These are phyloP conservation scores for Stigmatopora nigra DNA, from an alignment of 2,113 vertebrate species.

Conservation along the genomic window DNA sequence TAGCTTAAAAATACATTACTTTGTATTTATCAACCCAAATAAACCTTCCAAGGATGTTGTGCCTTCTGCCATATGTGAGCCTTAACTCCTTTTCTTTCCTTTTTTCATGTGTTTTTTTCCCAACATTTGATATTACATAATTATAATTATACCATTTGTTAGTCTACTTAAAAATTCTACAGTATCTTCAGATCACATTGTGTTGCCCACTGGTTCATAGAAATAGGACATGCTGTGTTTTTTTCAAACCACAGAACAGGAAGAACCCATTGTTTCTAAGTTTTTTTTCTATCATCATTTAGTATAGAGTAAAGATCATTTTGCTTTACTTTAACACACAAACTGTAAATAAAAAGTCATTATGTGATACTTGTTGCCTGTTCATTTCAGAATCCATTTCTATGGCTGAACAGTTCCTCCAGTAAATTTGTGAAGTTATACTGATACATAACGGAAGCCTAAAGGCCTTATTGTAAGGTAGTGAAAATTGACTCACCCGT, in stretches of 20 bases:
- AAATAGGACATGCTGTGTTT: constrained; percentile 36
- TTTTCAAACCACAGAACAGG: constrained; percentile 61
- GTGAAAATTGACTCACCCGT: constrained; percentile 64
- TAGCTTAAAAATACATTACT: too few species aligned
- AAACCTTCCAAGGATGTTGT: too few species aligned
- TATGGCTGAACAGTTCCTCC: background rate
- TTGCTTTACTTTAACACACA: background rate
- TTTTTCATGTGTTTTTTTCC: background rate
- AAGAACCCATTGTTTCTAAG: constrained; percentile 37
- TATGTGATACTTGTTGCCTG: background rate
- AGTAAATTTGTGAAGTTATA: background rate
- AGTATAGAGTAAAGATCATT: background rate
- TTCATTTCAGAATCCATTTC: constrained; percentile 13
- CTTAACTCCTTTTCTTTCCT: too few species aligned
- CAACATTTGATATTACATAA: background rate
- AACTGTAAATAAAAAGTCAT: background rate
- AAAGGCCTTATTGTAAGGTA: background rate
- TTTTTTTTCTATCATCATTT: background rate
- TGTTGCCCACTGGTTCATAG: constrained; percentile 11
- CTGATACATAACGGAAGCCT: background rate
- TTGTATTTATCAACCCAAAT: too few species aligned
- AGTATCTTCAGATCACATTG: background rate
- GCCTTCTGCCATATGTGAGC: too few species aligned
- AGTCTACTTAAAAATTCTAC: too few species aligned
- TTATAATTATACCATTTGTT: too few species aligned